phyloP scores from a whole-genome alignment of 2,888 invertebrate genomes.

The Sarcophaga caerulescens region DNA sequence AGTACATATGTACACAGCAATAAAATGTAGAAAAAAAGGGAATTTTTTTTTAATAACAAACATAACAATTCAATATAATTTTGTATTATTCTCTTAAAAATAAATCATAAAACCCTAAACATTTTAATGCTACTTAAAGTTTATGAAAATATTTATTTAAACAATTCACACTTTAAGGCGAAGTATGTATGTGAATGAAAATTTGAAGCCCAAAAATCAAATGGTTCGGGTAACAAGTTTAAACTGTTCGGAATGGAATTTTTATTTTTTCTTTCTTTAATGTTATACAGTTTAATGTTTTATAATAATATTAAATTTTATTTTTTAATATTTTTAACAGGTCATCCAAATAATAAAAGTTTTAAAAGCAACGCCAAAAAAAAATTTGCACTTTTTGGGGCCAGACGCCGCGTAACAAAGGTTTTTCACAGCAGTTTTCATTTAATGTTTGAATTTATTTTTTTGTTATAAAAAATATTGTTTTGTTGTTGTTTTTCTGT shows the following conservation, averaged over 20 bases:
- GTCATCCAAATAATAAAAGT: neutral
- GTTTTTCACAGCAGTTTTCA: neutral
- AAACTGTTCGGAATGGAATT: neutral
- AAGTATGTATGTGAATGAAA: neutral
- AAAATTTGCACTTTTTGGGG: neutral
- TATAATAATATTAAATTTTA: neutral
- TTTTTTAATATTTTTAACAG: neutral
- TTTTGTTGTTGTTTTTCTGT: neutral
- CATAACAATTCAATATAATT: slow-evolving; percentile 61
- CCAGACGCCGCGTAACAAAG: neutral
- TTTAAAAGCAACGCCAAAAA: no score
- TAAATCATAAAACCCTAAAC: slow-evolving; percentile 22
- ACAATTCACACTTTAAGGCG: slow-evolving; percentile 48
- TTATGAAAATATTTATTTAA: slow-evolving; percentile 41
- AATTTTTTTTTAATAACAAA: slow-evolving; percentile 28
- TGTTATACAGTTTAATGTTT: neutral
- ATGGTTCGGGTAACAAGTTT: neutral
- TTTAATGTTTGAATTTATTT: neutral
- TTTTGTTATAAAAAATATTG: no score
- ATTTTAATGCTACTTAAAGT: slow-evolving; percentile 47
- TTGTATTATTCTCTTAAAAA: slow-evolving; percentile 1
- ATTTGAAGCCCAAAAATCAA: neutral
- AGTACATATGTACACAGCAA: slow-evolving; percentile 1
- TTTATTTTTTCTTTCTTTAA: no score
- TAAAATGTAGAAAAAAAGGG: neutral